Evolutionary conservation across 2,888 invertebrate species (phyloP), one percentile per base, ranked within the genome.

Genomic region (Drosophila antonietae): DNA sequence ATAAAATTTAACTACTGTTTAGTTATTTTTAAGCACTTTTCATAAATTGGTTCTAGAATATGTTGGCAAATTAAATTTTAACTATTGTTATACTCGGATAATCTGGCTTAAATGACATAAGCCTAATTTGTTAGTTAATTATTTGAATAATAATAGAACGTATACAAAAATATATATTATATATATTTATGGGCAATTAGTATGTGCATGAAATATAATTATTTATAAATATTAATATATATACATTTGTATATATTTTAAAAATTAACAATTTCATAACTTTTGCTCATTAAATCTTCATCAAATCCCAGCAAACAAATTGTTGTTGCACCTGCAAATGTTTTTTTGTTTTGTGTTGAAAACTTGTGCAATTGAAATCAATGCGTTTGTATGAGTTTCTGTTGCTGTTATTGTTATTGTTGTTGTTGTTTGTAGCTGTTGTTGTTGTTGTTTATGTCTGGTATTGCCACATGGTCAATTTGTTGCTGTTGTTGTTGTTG

Each of bases 381-480:
- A 77, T 72, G 67, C 53, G 61, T 39, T 44, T 39, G 31, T 41
- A 12, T 70, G 52, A 28, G 55, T 41, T n/a, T 10, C 31, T 20
- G 39, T 63, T 56, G 23, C 8, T 33, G 35, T 52, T 49, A n/a
- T 7, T 33, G 35, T 52, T 49, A n/a, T 7, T 47, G 15, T 15
- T 55, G 58, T 43, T 58, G 39, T 35, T 60, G 15, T 18, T 56
- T 66, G 44, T 55, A 49, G 65, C 5, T 59, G 59, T 51, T 70
- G 44, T 9, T 68, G 73, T 43, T 62, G 49, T n/a, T 47, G 37
- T 39, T 51, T 37, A 46, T 62, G 66, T 53, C 67, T 59, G 77
- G 23, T 68, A 65, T 81, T 81, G 79, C 80, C 80, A 76, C 82
- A 81, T 81, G 65, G 67, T 75, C 59, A 46, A 69, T 64, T 66